Base-by-base conservation (phyloP, 2,113 vertebrate species). In the Chaetops frenatus region DNA sequence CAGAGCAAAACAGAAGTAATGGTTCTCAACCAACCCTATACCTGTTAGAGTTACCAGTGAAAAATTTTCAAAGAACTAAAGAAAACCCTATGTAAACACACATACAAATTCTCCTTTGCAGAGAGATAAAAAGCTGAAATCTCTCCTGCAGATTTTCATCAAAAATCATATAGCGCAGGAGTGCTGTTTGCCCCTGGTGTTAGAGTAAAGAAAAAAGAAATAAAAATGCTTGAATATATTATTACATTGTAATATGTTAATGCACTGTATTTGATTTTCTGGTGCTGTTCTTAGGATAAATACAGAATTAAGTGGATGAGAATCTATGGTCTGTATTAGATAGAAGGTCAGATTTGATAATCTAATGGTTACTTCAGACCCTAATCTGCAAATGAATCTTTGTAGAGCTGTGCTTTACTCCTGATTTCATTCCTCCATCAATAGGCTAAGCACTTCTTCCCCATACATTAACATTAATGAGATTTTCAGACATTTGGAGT, bases 391-490 rank as follows among this genome's bases (percentile, higher is more conserved):
- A 67, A 85, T 86, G 67, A 93, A 89, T 91, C 91, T 89, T 78
- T 87, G 78, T 25, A 69, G 78, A 72, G 78, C 74, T 85, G 47
- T 21, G 74, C 70, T 82, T 82, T 93, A 50, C 84, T 89, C 78
- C 66, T 61, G 57, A 92, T 94, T 95, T 82, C 66, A 82, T 81
- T 94, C 66, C 87, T 80, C 15, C 83, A 94, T 86, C 87, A 77
- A 86, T 36, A 87, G 45, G 81, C 91, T 77, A 77, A 82, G 83
- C 72, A 86, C 54, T 94, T 92, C 61, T 81, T 72, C 64, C 44
- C 62, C 66, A 70, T 33, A 62, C 66, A 93, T 94, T 94, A 96
- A 81, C 61, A 81, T 81, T 90, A 92, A 95, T 85, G 81, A 94
- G 71, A 91, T 92, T 92, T 91, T 70, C 57, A 85, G 71, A 53